A percentile compares a stretch with the other conserved stretches of the same genome.
phyloP scores from a whole-genome alignment of 2,113 vertebrate species.

The Dolichotis patagonum region DNA sequence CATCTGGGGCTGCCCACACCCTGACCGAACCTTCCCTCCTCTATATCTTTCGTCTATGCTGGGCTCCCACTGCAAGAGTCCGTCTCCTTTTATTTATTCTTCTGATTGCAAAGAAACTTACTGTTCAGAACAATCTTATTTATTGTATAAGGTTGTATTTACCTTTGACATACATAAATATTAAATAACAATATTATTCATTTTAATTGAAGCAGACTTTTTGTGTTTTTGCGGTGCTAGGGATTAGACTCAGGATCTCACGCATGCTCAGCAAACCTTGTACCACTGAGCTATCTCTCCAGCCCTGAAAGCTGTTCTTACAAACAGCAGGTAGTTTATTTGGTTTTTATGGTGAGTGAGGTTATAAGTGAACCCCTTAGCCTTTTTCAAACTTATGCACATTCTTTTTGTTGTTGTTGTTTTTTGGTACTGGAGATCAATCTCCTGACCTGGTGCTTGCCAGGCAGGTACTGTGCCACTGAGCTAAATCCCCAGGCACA shows the following conservation, averaged over 20 bases:
- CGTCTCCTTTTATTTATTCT: constrained; percentile 53
- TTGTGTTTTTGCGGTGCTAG: background rate
- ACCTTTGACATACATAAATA: constrained; percentile 46
- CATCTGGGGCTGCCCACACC: background rate
- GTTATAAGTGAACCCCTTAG: constrained; percentile 9
- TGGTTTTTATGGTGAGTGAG: background rate
- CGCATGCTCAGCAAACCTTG: background rate
- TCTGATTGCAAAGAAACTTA: constrained; percentile 41
- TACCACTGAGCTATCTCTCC: background rate
- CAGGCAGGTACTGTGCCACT: too few relatives aligned
- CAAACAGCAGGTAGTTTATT: constrained; percentile 27
- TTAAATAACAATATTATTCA: constrained; percentile 52
- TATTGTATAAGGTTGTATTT: constrained; percentile 14
- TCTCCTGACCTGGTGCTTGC: too few relatives aligned
- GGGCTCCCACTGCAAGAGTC: background rate
- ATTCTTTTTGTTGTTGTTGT: background rate
- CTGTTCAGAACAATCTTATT: constrained; percentile 26
- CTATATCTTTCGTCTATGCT: background rate
- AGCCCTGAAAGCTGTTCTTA: background rate
- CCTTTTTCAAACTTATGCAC: background rate
- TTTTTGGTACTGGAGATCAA: too few relatives aligned
- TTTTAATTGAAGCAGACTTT: constrained; percentile 41
- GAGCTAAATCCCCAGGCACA: background rate
- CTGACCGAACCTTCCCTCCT: background rate
- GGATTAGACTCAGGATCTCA: background rate